phyloP scores from a whole-genome alignment of 2,888 invertebrate genomes.

The Epirrhoe alternata region DNA sequence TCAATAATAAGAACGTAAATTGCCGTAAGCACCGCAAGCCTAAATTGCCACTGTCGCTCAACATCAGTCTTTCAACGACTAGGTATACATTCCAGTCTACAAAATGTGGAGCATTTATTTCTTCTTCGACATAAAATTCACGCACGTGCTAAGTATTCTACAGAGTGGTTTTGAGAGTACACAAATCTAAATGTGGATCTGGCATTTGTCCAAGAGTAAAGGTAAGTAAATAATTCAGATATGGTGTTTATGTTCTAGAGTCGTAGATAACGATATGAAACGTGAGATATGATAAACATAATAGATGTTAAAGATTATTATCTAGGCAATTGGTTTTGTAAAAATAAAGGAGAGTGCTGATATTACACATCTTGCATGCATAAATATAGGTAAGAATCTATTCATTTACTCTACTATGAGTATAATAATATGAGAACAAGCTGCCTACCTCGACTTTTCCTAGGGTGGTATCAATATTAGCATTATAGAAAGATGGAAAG shows the following conservation, averaged over 20 bases:
- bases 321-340: neutral
- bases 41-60: neutral
- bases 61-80: neutral
- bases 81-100: neutral
- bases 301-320: neutral
- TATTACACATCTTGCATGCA: neutral
- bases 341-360: too few species aligned
- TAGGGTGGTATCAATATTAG: too few species aligned
- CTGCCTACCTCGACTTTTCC: too few species aligned
- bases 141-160: slow-evolving; percentile 16
- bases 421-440: too few species aligned
- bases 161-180: slow-evolving; percentile 23
- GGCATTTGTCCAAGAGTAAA: slow-evolving; percentile 29
- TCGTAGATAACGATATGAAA: slow-evolving; percentile 14
- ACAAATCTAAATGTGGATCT: slow-evolving; percentile 28
- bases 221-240: slow-evolving; percentile 28
- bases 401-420: too few species aligned
- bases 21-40: too few species aligned
- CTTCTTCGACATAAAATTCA: slow-evolving; percentile 14
- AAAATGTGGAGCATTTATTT: slow-evolving; percentile 10
- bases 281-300: slow-evolving; percentile 7
- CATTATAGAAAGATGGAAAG: too few species aligned
- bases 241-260: slow-evolving; percentile 20
- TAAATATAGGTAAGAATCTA: too few species aligned
- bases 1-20: too few species aligned